A percentile compares a stretch with the other conserved stretches of the same genome.
Evolutionary conservation across 2,797 vertebrate species (phyloP).

Genomic region (Babyrousa celebensis): DNA sequence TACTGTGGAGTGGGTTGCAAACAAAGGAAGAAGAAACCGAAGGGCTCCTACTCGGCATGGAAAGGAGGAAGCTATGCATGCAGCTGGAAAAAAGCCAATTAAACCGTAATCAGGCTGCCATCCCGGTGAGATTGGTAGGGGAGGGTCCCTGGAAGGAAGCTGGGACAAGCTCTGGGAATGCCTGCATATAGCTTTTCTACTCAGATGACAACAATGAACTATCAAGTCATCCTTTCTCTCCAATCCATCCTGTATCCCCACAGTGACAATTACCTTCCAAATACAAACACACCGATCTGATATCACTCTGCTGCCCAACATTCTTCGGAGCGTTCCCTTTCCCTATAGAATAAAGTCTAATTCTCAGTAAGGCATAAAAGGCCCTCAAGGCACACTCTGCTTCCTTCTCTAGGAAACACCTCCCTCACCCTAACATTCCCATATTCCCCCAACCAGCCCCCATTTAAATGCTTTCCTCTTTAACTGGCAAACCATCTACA

Average conservation of each 20-base stretch:
- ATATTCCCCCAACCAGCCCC: neutral
- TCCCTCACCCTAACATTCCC: neutral
- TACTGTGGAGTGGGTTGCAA: neutral
- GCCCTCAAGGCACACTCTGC: neutral
- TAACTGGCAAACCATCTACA: neutral
- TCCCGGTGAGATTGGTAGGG: constrained; percentile 64
- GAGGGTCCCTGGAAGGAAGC: constrained; percentile 58
- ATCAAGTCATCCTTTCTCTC: neutral
- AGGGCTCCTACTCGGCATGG: neutral
- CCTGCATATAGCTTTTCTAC: neutral
- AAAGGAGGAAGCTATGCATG: constrained; percentile 56
- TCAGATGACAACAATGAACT: neutral
- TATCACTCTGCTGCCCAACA: neutral
- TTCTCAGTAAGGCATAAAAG: constrained; percentile 44
- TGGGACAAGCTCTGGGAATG: neutral
- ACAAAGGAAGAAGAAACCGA: constrained; percentile 63
- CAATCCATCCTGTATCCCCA: neutral
- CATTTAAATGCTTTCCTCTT: neutral
- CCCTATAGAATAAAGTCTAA: constrained; percentile 1
- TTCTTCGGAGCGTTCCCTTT: neutral
- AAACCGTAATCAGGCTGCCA: constrained; percentile 20
- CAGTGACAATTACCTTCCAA: constrained; percentile 42
- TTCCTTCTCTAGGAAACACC: constrained; percentile 48
- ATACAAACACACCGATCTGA: neutral
- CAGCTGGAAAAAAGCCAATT: constrained; percentile 75